Conservation (phyloP, 2,113 vertebrate species). For the Grus americana region DNA sequence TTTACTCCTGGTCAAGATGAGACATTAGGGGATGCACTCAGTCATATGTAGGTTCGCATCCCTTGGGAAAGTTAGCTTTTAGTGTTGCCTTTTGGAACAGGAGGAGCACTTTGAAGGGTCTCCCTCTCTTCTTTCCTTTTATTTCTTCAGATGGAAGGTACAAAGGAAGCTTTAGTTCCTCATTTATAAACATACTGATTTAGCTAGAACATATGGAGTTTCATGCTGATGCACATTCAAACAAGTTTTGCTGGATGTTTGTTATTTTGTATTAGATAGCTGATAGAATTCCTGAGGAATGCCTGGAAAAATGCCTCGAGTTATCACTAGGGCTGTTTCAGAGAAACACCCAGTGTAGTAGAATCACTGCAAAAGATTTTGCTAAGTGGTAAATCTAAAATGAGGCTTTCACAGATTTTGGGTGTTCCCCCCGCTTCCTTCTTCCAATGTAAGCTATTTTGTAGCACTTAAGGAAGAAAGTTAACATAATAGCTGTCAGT, state of each 20-base stretch:
- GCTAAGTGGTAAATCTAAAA: not conserved
- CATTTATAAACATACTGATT: not conserved
- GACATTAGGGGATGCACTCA: not conserved
- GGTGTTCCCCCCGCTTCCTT: not conserved
- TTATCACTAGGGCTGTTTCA: not conserved
- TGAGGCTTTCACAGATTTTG: not conserved
- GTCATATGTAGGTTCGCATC: not conserved
- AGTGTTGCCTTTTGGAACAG: not conserved
- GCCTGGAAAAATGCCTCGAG: not conserved
- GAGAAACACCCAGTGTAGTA: not conserved
- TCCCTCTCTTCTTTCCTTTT: not conserved
- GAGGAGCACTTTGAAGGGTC: not conserved
- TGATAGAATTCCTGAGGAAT: constrained; percentile 30
- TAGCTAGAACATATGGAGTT: not conserved
- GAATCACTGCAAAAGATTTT: not conserved
- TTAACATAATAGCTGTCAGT: not conserved
- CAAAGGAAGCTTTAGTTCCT: not conserved
- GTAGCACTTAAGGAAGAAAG: constrained; percentile 4
- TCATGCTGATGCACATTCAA: not conserved
- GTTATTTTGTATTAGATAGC: not conserved
- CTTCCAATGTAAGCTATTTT: not conserved
- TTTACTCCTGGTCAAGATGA: not conserved
- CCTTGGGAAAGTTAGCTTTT: not conserved
- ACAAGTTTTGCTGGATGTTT: not conserved
- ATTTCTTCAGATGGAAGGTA: not conserved